A percentile compares a stretch with the other conserved stretches of the same genome.
Conservation (phyloP, 2,797 vertebrate species). For the Jordanella pulchra region DNA sequence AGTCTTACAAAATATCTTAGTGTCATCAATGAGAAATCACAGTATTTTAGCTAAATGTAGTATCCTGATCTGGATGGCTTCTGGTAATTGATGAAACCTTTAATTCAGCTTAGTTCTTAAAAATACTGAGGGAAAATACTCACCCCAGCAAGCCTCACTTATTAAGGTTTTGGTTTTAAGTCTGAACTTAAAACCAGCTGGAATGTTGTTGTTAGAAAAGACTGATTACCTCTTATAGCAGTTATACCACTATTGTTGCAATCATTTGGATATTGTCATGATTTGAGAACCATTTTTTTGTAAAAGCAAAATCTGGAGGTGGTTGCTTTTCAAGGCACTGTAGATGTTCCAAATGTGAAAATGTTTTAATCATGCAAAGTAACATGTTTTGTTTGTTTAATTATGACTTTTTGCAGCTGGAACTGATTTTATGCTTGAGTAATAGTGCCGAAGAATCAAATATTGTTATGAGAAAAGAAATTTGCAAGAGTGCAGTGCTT, state of each 20-base stretch:
- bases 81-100: no score
- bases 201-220: background rate
- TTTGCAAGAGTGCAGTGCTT: conserved; percentile 35
- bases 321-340: background rate
- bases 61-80: background rate
- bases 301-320: background rate
- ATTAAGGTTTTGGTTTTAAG: background rate
- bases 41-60: background rate
- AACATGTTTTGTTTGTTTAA: background rate
- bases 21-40: background rate
- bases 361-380: background rate
- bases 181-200: background rate
- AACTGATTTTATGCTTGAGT: background rate
- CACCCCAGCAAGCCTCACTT: background rate
- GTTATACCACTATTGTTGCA: background rate
- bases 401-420: background rate
- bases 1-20: background rate
- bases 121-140: no score
- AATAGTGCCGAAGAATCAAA: background rate
- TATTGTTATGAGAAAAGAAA: background rate
- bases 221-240: background rate
- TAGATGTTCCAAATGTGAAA: background rate
- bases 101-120: no score
- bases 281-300: background rate
- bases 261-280: background rate